Evolutionary conservation across 2,797 vertebrate species (phyloP).

Genomic region (Dryobates pubescens): DNA sequence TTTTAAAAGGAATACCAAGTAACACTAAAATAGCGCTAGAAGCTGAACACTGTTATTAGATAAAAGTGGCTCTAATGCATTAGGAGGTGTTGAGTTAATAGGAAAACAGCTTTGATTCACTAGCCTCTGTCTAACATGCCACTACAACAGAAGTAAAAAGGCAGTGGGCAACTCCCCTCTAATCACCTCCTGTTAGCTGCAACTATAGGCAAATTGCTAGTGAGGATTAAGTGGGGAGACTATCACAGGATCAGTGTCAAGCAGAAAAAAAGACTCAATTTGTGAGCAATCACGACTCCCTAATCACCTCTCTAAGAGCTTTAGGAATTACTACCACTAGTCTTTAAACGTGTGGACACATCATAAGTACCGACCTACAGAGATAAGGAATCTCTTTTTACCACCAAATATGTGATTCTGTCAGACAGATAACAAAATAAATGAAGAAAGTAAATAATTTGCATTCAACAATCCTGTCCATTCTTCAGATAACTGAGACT

Average conservation of each 20-base stretch:
- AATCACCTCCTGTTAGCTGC: constrained; percentile 79
- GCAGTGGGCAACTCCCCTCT: constrained; percentile 74
- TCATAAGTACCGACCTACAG: not conserved
- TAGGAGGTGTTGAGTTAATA: constrained; percentile 76
- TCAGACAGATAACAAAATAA: not conserved
- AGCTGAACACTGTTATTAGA: constrained; percentile 66
- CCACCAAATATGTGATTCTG: not conserved
- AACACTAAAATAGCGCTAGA: constrained; percentile 28
- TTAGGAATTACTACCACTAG: constrained; percentile 57
- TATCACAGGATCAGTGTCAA: constrained; percentile 84
- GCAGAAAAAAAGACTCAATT: constrained; percentile 81
- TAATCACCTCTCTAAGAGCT: constrained; percentile 79
- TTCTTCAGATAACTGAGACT: not conserved
- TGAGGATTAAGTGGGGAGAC: constrained; percentile 80
- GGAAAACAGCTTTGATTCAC: constrained; percentile 73
- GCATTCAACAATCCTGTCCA: not conserved
- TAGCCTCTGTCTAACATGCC: constrained; percentile 64
- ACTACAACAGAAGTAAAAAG: constrained; percentile 70
- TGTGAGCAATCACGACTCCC: constrained; percentile 76
- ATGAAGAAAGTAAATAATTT: constrained; percentile 6
- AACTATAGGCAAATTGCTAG: constrained; percentile 82
- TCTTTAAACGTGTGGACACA: constrained; percentile 28
- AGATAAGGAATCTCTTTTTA: not conserved
- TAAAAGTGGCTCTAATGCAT: constrained; percentile 67
- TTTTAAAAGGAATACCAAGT: constrained; percentile 32